Conservation (phyloP, 2,113 vertebrate genomes). For the Gallinago paraguaiae region DNA sequence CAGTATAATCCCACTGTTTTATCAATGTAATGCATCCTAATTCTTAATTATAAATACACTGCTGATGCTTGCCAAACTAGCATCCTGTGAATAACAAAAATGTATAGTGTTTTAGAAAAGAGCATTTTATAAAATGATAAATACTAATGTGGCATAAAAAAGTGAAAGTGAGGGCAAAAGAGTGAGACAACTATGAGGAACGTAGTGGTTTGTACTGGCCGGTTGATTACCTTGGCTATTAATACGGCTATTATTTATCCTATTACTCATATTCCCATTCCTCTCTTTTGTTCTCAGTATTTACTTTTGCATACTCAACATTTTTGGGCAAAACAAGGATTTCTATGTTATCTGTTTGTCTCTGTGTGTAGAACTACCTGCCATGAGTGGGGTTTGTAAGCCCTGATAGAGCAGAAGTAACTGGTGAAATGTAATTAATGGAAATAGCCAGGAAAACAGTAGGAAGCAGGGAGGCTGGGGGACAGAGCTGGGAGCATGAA, state of each 20-base stretch:
- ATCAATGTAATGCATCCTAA: background rate
- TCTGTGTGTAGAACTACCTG: background rate
- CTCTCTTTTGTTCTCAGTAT: background rate
- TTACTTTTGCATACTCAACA: rapidly evolving
- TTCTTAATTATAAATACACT: background rate
- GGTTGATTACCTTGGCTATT: background rate
- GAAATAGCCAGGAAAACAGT: background rate
- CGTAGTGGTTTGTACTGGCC: background rate
- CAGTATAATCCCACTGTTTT: background rate
- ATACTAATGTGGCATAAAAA: background rate
- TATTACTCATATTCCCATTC: background rate
- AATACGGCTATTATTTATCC: background rate
- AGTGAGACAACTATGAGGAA: background rate
- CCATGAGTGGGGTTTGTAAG: background rate
- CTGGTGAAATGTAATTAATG: background rate
- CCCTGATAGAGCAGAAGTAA: background rate
- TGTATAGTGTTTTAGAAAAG: background rate
- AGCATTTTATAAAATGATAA: background rate
- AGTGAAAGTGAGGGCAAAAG: background rate
- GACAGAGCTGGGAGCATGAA: background rate
- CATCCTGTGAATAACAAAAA: background rate
- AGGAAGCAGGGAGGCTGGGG: background rate
- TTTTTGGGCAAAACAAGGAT: background rate
- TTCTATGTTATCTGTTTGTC: background rate
- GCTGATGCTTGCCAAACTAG: background rate